Evolutionary conservation across 2,797 vertebrate genomes (phyloP).

Genomic region (Pangasius larnaudii): DNA sequence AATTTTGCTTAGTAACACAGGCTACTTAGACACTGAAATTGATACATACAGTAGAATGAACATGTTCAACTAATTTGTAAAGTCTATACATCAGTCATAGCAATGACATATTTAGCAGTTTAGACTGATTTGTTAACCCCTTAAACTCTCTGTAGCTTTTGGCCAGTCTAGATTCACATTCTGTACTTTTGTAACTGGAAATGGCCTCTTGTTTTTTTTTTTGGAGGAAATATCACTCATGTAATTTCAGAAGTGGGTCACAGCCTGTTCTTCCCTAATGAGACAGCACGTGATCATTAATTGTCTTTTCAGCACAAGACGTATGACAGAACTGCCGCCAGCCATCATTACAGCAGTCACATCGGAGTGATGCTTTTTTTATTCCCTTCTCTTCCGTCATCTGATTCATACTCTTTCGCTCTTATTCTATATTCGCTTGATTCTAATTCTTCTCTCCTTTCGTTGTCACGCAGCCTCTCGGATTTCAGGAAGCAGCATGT

Average conservation of each 20-base stretch:
- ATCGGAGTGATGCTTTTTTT: slow-evolving; percentile 12
- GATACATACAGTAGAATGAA: neutral
- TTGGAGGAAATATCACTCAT: slow-evolving; percentile 40
- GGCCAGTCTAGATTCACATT: neutral
- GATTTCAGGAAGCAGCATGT: slow-evolving; percentile 8
- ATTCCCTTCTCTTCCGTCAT: slow-evolving; percentile 11
- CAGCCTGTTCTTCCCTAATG: slow-evolving; percentile 51
- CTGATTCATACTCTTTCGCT: neutral
- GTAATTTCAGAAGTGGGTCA: slow-evolving; percentile 55
- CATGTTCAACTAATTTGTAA: neutral
- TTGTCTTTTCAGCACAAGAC: slow-evolving; percentile 49
- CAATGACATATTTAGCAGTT: neutral
- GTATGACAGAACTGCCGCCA: slow-evolving; percentile 31
- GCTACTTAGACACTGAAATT: neutral
- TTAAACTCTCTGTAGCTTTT: neutral
- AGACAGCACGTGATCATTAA: slow-evolving; percentile 54
- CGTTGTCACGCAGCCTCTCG: neutral
- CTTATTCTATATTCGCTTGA: neutral
- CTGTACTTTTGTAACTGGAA: neutral
- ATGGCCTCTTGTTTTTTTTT: neutral
- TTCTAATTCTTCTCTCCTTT: neutral
- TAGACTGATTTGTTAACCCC: neutral
- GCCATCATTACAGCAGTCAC: slow-evolving; percentile 37
- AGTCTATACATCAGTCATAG: neutral
- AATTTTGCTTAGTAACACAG: neutral